Percentiles rank a stretch among this genome's conserved stretches.
Conservation (phyloP, 2,797 vertebrate genomes). For the Karalla daura region DNA sequence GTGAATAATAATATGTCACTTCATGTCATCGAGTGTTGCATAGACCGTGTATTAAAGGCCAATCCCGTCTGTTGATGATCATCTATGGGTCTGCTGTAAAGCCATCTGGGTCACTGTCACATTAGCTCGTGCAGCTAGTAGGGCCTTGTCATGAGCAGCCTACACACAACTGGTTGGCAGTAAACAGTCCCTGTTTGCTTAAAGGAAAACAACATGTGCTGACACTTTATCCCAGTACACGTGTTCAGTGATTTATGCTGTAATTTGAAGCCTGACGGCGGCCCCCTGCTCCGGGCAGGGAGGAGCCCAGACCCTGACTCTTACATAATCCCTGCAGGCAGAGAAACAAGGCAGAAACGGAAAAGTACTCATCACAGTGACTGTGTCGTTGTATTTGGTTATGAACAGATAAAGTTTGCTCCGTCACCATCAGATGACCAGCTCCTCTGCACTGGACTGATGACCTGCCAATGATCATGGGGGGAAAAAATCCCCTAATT, state of each 20-base stretch:
- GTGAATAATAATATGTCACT: background rate
- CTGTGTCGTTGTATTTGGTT: background rate
- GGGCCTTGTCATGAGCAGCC: conserved; percentile 28
- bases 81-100: background rate
- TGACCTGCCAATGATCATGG: background rate
- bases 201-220: conserved; percentile 64
- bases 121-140: conserved; percentile 3
- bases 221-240: conserved; percentile 58
- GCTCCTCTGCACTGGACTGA: background rate
- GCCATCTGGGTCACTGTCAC: conserved; percentile 40
- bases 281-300: conserved; percentile 46
- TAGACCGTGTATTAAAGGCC: background rate
- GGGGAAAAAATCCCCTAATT: too few relatives aligned
- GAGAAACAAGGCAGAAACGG: background rate
- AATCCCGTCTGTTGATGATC: background rate
- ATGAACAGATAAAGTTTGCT: background rate
- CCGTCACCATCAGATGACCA: background rate
- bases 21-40: too few relatives aligned
- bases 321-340: conserved; percentile 63
- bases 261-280: conserved; percentile 59
- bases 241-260: conserved; percentile 66
- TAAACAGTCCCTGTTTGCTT: conserved; percentile 22
- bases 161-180: background rate
- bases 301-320: conserved; percentile 44
- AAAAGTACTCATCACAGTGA: background rate